Percentiles rank a stretch among this genome's conserved stretches.
These are phyloP conservation scores for Anser brachyrhynchus DNA, from an alignment of 2,113 vertebrate genomes.

Conservation along the genomic window DNA sequence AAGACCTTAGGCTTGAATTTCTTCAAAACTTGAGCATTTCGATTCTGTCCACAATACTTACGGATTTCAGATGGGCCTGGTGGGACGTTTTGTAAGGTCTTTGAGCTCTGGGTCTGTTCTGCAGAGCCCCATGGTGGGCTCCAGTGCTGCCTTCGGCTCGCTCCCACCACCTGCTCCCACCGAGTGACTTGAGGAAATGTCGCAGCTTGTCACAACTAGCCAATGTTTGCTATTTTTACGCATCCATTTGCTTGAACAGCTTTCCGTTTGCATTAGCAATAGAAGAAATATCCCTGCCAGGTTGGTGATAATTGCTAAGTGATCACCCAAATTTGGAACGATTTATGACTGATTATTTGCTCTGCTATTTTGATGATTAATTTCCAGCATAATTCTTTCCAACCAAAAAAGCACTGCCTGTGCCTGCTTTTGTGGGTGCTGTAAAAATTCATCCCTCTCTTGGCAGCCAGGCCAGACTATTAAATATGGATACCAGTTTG, in stretches of 20 bases:
- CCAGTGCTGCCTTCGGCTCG: rapidly evolving
- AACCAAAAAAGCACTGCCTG: background rate
- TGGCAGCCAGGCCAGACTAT: background rate
- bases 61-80: rapidly evolving
- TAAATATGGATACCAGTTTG: constrained; percentile 45
- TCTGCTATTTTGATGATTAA: background rate
- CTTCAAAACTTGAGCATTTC: background rate
- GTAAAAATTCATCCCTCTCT: background rate
- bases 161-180: background rate
- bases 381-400: constrained; percentile 15
- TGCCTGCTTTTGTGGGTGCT: constrained; percentile 34
- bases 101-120: background rate
- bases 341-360: constrained; percentile 11
- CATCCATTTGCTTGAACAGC: background rate
- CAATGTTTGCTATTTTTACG: background rate
- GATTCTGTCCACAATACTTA: rapidly evolving
- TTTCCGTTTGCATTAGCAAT: background rate
- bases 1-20: background rate
- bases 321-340: background rate
- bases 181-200: background rate
- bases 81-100: background rate
- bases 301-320: background rate
- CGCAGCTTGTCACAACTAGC: background rate
- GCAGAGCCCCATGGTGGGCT: background rate
- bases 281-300: background rate